Base-by-base conservation (phyloP, 2,888 invertebrate species). In the Crocallis elinguaria region DNA sequence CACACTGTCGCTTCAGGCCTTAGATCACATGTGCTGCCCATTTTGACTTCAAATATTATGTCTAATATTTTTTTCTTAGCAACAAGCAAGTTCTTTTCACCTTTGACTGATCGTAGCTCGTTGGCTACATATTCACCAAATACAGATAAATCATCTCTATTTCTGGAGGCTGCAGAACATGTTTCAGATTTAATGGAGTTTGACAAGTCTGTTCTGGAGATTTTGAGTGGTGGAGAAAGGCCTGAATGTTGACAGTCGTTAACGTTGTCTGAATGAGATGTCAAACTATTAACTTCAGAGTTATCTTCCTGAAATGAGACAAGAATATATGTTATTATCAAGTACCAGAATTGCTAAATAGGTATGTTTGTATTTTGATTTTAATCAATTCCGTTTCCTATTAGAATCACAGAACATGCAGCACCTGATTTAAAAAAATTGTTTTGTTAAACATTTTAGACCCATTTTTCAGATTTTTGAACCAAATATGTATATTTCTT, bases 51-150 rank as follows among this genome's bases (percentile, higher is more conserved):
- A 75, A 93, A 93, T 64, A 93, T 91, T 8, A 92, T 90, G 65
- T 93, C 93, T 66, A 93, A 93, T 52, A 93, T 93, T 70, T 93
- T 93, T 67, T 93, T 93, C 67, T 93, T 93, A 0, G 93, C 88
- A 2, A 93, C 84, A 3, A 93, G 72, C 8, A 93, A 71, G 52
- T 93, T 92, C 64, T 93, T 93, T 36, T 93, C 88, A 13, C 92
- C 93, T 71, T 88, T 90, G 12, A 93, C 78, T 27, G 92, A 92
- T 4, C 93, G 80, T 62, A 93, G 77, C 69, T 93, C 93, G 67
- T 93, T 93, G 0, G 93, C 93, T 45, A 93, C 81, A 58, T 93
- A 93, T 77, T 93, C 93, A 5, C 94, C 93, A 43, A 93, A 93
- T 0, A 93, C 92, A 7, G 92, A 75, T 66, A 92, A 93, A 55